Evolutionary conservation across 2,888 invertebrate species (phyloP).

Genomic region (Oscheius sp.): DNA sequence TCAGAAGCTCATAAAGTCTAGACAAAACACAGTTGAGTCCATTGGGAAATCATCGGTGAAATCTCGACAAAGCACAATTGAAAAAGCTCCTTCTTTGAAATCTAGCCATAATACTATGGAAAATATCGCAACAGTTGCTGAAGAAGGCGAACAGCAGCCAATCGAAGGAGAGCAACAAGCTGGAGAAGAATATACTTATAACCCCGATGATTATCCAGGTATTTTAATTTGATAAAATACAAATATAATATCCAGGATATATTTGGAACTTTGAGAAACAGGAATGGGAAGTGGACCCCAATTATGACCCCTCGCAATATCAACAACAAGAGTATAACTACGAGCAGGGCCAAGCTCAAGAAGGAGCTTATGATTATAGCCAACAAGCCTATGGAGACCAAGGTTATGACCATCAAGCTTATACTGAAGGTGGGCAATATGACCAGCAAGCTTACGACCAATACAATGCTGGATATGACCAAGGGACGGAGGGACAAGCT

Average conservation of each 20-base stretch:
- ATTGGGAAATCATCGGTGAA: conserved; percentile 7
- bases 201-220: conserved; percentile 26
- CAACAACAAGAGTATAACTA: conserved; percentile 31
- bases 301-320: conserved; percentile 44
- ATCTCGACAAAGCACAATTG: conserved; percentile 1
- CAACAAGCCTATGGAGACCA: conserved; percentile 18
- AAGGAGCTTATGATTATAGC: not conserved
- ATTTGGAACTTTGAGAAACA: conserved; percentile 56
- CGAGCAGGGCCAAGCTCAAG: not conserved
- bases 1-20: conserved; percentile 1
- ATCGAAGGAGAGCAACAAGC: not conserved
- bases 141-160: not conserved
- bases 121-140: conserved; percentile 10
- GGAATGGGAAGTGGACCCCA: conserved; percentile 53
- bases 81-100: conserved; percentile 4
- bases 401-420: conserved; percentile 27
- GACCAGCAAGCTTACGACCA: conserved; percentile 31
- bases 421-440: conserved; percentile 4
- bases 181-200: conserved; percentile 15
- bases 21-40: conserved; percentile 12
- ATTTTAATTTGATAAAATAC: not conserved
- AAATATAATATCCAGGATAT: conserved; percentile 39
- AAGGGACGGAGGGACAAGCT: conserved; percentile 31
- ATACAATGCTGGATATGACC: conserved; percentile 20
- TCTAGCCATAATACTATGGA: not conserved